Conservation (phyloP, 2,797 vertebrate genomes). For the Urophycis tenuis region DNA sequence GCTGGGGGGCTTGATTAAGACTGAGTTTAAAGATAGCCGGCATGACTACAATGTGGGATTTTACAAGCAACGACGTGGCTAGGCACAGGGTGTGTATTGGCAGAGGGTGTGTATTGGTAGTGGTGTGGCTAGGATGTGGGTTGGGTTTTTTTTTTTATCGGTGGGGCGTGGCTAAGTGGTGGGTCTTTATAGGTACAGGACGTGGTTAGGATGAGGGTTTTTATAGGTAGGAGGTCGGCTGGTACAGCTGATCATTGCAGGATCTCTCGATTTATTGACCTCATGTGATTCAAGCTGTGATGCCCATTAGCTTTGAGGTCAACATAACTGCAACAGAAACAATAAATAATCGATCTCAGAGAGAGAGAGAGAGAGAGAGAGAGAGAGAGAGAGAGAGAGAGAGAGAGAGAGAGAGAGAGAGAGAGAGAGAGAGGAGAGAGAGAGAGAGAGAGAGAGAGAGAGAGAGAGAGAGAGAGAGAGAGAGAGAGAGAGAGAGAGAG, state of each 20-base stretch:
- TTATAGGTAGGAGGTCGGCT: not conserved
- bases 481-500: not conserved
- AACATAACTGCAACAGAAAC: conserved; percentile 1
- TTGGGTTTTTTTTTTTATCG: not conserved
- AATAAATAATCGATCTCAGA: not conserved
- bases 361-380: not conserved
- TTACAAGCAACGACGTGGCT: not conserved
- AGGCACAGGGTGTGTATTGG: not conserved
- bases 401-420: not conserved
- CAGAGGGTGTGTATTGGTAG: not conserved
- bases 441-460: not conserved
- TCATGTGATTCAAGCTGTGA: not conserved
- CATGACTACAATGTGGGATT: no score
- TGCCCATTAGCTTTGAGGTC: not conserved
- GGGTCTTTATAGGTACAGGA: not conserved
- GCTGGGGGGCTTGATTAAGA: not conserved
- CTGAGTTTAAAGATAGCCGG: no score
- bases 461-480: not conserved
- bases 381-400: not conserved
- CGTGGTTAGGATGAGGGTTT: not conserved
- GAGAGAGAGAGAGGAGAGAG: not conserved
- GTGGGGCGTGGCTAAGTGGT: not conserved
- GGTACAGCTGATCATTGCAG: not conserved
- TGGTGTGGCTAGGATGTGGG: not conserved
- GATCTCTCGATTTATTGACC: not conserved